Evolutionary conservation across 2,888 invertebrate species (phyloP).

Genomic region (Buathra laborator): DNA sequence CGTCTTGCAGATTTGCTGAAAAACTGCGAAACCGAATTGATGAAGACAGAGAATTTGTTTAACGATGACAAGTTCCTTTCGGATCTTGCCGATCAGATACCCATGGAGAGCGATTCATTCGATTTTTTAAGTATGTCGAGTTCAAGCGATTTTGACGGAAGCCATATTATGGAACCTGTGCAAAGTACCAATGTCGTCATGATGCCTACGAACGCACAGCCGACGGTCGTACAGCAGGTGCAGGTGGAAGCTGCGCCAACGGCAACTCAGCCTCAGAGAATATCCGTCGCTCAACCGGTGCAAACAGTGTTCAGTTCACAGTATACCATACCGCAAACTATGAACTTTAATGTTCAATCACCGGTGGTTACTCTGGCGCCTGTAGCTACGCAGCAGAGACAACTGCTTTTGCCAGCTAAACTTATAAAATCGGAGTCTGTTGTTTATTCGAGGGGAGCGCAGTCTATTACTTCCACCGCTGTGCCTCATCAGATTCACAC

Average conservation of each 20-base stretch:
- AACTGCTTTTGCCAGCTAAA: conserved; percentile 82
- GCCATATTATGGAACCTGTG: conserved; percentile 68
- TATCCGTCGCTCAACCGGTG: conserved; percentile 77
- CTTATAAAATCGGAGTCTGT: conserved; percentile 83
- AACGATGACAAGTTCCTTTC: conserved; percentile 86
- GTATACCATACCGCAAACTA: conserved; percentile 80
- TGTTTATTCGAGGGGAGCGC: conserved; percentile 80
- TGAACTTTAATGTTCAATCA: conserved; percentile 83
- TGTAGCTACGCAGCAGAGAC: conserved; percentile 79
- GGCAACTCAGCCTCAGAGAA: conserved; percentile 72
- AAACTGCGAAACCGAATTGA: conserved; percentile 89
- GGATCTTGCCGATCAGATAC: conserved; percentile 85
- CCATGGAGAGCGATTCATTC: conserved; percentile 85
- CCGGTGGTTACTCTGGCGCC: conserved; percentile 83
- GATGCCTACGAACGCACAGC: conserved; percentile 31
- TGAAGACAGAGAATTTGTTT: conserved; percentile 86
- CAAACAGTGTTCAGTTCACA: conserved; percentile 80
- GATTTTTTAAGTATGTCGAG: conserved; percentile 84
- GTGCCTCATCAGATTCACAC: conserved; percentile 87
- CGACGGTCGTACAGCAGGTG: conserved; percentile 32
- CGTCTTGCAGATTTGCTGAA: conserved; percentile 88
- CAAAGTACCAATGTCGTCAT: conserved; percentile 51
- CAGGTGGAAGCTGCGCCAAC: conserved; percentile 66
- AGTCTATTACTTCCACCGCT: conserved; percentile 79
- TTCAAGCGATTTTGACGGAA: conserved; percentile 70